Base-by-base conservation (phyloP, 2,888 invertebrate genomes). In the Aporophyla lueneburgensis region DNA sequence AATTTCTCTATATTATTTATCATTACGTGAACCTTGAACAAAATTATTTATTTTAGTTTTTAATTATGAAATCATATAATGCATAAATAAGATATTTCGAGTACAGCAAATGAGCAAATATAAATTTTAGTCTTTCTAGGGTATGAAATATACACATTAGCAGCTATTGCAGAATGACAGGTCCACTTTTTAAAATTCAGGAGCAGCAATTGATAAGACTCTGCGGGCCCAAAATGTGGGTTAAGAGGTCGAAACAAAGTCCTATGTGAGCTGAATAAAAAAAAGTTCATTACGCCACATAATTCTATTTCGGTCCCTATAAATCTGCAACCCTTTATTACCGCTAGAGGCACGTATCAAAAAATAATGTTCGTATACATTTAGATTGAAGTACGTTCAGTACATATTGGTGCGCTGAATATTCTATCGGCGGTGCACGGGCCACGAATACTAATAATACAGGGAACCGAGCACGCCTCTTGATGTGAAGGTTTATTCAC, bases 291-390 rank as follows among this genome's bases (percentile, higher is more conserved):
- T 69, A 51, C 33, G 16, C 4, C 7, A 58, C 63, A 78, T 78
- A 69, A 86, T 83, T 86, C 71, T 74, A 86, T 78, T 84, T 81
- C 46, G 5, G 56, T 51, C 73, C 66, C 62, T 40, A 82, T 78
- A 84, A 74, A 87, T 81, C 74, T 71, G 68, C 61, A 76, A 71
- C 46, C 83, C 71, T 78, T 79, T 87, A 87, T 78, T 72, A 74
- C 73, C 40, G 53, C 83, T 75, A 84, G 80, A 83, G 81, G 77
- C 90, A 90, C 88, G 91, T 89, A 84, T 81, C 78, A 81, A 87
- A 89, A 88, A 90, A 88, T 89, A 87, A 89, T 89, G 89, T 86
- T 83, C 76, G 82, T 84, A 85, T 86, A 90, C 84, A 90, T 91
- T 90, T 88, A 87, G 87, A 89, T 88, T 86, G 89, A 87, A 87